A percentile compares a stretch with the other conserved stretches of the same genome.
These are phyloP conservation scores for Tachina fera DNA, from an alignment of 2,888 invertebrate species.

Conservation along the genomic window DNA sequence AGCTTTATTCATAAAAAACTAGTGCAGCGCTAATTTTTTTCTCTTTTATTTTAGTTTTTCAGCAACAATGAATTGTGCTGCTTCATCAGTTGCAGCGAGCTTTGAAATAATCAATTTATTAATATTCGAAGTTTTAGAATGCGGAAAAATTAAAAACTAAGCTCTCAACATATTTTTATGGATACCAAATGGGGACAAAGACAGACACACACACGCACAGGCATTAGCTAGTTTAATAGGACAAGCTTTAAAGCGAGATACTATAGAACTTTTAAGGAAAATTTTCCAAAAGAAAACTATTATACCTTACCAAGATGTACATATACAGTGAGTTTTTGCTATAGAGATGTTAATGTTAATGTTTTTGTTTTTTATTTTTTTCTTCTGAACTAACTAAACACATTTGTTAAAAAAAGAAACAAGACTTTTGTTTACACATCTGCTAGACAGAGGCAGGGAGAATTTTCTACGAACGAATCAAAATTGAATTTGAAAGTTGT, in stretches of 20 bases:
- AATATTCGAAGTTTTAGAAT: constrained; percentile 11
- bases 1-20: constrained; percentile 13
- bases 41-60: constrained; percentile 1
- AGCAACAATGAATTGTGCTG: neutral
- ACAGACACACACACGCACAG: neutral
- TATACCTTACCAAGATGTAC: neutral
- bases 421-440: too few species aligned
- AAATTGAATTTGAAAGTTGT: too few species aligned
- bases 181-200: constrained; percentile 2
- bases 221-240: neutral
- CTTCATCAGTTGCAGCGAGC: neutral
- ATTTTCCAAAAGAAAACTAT: neutral
- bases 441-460: too few species aligned
- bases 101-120: constrained; percentile 30
- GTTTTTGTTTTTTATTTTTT: too few species aligned
- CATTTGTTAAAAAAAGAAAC: too few species aligned
- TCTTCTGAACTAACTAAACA: too few species aligned
- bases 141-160: neutral
- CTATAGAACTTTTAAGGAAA: neutral
- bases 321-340: neutral
- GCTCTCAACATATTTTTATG: neutral
- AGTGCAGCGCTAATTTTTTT: constrained; percentile 13
- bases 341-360: neutral
- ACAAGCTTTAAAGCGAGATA: neutral
- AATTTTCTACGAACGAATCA: too few species aligned